A percentile compares a stretch with the other conserved stretches of the same genome.
Conservation (phyloP, 2,113 vertebrate genomes). For the Callopanchax toddi region DNA sequence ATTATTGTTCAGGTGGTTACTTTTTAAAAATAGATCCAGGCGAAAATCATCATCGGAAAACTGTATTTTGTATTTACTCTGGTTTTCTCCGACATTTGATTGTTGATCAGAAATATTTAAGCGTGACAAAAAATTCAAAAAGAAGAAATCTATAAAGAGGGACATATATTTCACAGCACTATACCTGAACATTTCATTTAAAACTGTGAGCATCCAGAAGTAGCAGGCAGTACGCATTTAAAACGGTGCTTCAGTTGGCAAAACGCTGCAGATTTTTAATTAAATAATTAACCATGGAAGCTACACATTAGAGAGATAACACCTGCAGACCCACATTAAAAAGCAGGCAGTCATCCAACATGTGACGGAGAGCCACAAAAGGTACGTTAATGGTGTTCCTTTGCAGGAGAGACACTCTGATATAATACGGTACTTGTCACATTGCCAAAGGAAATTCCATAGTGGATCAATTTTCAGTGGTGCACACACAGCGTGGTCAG, state of each 20-base stretch:
- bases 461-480: slow-evolving; percentile 54
- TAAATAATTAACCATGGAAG: neutral
- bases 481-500: slow-evolving; percentile 44
- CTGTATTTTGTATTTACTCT: too few species aligned
- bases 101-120: too few species aligned
- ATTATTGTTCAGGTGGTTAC: too few species aligned
- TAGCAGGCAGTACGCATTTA: neutral
- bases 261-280: slow-evolving; percentile 1
- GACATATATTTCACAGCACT: too few species aligned
- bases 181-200: neutral
- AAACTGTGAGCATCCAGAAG: neutral
- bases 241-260: neutral
- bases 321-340: slow-evolving; percentile 6
- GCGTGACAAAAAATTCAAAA: too few species aligned
- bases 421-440: slow-evolving; percentile 30
- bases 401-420: slow-evolving; percentile 11
- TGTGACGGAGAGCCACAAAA: slow-evolving; percentile 17
- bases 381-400: neutral
- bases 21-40: too few species aligned
- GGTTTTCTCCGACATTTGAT: too few species aligned
- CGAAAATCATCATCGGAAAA: too few species aligned
- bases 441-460: slow-evolving; percentile 30
- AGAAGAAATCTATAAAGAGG: too few species aligned
- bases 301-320: neutral
- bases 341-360: slow-evolving; percentile 1